phyloP scores from a whole-genome alignment of 2,888 invertebrate genomes.

The Parnassius smintheus region DNA sequence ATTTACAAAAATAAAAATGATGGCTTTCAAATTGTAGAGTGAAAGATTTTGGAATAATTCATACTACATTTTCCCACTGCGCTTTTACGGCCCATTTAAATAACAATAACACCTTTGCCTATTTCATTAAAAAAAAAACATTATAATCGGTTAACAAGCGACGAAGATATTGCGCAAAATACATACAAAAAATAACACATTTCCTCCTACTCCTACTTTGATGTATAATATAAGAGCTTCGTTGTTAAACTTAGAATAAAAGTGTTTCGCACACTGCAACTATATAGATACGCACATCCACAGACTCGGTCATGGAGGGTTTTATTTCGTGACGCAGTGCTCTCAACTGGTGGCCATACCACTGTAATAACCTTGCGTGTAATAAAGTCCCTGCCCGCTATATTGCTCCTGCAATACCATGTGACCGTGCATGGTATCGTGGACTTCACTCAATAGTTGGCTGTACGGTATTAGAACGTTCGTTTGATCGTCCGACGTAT shows the following conservation, averaged over 20 bases:
- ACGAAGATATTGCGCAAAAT: no score
- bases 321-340: constrained; percentile 2
- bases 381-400: constrained; percentile 47
- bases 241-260: neutral
- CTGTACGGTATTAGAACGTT: constrained; percentile 25
- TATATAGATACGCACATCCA: neutral
- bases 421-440: constrained; percentile 28
- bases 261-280: neutral
- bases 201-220: no score
- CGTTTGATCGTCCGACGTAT: constrained; percentile 29
- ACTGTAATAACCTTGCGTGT: constrained; percentile 50
- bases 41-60: no score
- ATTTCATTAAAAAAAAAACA: no score
- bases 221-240: neutral
- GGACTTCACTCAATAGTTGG: constrained; percentile 27
- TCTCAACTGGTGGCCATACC: constrained; percentile 51
- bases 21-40: no score
- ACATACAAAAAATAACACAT: no score
- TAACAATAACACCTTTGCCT: no score
- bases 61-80: no score
- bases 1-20: no score
- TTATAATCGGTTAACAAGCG: no score
- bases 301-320: neutral
- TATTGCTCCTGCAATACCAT: constrained; percentile 40
- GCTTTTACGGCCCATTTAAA: no score